Conservation (phyloP, 2,113 vertebrate species). For the Eubucco bourcierii region DNA sequence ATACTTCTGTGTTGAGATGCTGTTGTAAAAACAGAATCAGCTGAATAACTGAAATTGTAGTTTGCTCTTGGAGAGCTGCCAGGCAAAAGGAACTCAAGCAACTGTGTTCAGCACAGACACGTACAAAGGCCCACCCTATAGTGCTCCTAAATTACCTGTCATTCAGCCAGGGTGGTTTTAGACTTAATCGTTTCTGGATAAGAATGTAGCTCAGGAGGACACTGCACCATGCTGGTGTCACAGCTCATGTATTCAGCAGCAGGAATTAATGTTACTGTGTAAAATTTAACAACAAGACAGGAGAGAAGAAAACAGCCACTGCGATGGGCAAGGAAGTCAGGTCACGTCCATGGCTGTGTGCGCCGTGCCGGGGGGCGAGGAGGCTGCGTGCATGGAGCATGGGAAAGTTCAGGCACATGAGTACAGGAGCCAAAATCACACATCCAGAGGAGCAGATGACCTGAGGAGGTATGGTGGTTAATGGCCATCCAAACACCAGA, state of each 20-base stretch:
- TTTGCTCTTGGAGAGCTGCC: conserved; percentile 40
- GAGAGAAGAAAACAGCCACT: background rate
- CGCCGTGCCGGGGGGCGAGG: rapidly evolving
- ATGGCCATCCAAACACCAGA: background rate
- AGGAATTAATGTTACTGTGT: conserved; percentile 51
- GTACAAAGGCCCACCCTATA: conserved; percentile 28
- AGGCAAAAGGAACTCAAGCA: background rate
- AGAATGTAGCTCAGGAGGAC: conserved; percentile 50
- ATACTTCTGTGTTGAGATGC: background rate
- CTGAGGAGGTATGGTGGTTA: background rate
- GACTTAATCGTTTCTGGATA: conserved; percentile 56
- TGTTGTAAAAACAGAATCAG: conserved; percentile 33
- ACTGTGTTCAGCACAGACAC: background rate
- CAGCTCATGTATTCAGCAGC: conserved; percentile 51
- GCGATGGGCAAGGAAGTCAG: background rate
- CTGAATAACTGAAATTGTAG: conserved; percentile 2
- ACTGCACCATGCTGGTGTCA: conserved; percentile 33
- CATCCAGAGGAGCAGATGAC: rapidly evolving
- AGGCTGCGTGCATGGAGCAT: rapidly evolving
- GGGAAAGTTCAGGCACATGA: background rate
- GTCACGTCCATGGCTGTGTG: background rate
- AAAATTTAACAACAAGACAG: background rate
- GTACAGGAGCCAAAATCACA: background rate
- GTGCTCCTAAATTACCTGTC: conserved; percentile 65
- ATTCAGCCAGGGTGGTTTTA: conserved; percentile 47